Base-by-base conservation (phyloP, 2,797 vertebrate genomes). In the Denticeps clupeoides region DNA sequence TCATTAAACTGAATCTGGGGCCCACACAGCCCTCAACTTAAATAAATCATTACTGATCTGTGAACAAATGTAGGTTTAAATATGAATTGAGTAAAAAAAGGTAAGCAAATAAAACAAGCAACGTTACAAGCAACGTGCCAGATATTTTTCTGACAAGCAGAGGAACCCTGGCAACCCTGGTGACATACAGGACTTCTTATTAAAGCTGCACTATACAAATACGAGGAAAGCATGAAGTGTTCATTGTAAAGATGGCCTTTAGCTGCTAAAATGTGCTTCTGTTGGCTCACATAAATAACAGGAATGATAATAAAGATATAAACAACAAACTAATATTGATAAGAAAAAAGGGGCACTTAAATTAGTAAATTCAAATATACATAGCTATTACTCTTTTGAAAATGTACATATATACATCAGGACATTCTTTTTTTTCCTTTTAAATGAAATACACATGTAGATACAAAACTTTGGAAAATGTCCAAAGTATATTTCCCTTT, bases 331-430 rank as follows among this genome's bases (percentile, higher is more conserved):
- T 29, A 12, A 33, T n/a, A 33, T n/a, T 4, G 37, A 49, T 60
- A 64, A 68, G 79, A 79, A 79, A 83, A 78, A 77, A 78, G 73
- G 73, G 69, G 80, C 74, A 84, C 81, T 85, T 90, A 90, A 89
- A 80, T 95, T 90, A 91, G 85, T 89, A 84, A 89, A 87, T 65
- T 90, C 87, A 90, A 93, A 95, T 95, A 92, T 93, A 94, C 89
- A 96, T 84, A 93, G 83, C 70, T 86, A 86, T 89, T 84, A 77
- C 70, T 82, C 86, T 87, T 73, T 48, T 49, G 52, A 83, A 82
- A 94, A 93, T 93, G 77, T 93, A 93, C 90, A 93, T 84, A 89
- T 93, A 68, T 92, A 96, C 56, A 62, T 16, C 22, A 21, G 24
- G 35, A 49, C 49, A 12, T 49, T 15, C 10, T 8, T 49, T 24